Base-by-base conservation (phyloP, 37 sponge, comb jelly and placozoan species). In the Aplysina aerophoba region DNA sequence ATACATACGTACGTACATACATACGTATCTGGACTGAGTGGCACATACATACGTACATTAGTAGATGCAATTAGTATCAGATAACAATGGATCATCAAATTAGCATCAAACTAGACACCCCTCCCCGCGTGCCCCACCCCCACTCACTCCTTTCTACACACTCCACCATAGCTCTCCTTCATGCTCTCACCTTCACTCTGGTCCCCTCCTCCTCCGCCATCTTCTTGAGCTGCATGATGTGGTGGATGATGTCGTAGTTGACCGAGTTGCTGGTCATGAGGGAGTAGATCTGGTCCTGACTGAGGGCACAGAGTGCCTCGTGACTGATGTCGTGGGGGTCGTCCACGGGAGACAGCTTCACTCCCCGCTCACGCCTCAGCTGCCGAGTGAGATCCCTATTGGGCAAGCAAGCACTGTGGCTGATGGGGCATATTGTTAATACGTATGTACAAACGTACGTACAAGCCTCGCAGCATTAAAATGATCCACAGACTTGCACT, bases 201-300 rank as follows among this genome's bases (percentile, higher is more conserved):
- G 24, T 63, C 64, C 11, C 27, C 12, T 63, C 11, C 64, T 28
- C 64, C 27, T n/a, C 64, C 11, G 64, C 64, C 27, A 63, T 28
- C 64, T 63, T 59, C 61, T 84, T 83, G 31, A 86, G 84, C 19
- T 72, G 41, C 69, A 84, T 68, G 17, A 93, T 85, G 22, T 93
- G 93, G 50, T 93, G 90, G 44, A 93, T 72, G 21, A 89, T 87
- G 63, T 89, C 88, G 68, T 93, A 93, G 68, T 87, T 89, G 27
- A 89, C 84, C 31, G 93, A 87, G 57, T 64, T 93, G 39, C 93
- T 93, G 28, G 90, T 89, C 36, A 89, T 62, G 25, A 93, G 87
- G 0, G 82, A 73, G 30, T 83, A 66, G 30, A 93, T 55, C 54
- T 93, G 93, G 11, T 89, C 90, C 15, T 69, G 62, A 60, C 90